Conservation (phyloP, 2,797 vertebrate species). For the Dromococcyx pavoninus region DNA sequence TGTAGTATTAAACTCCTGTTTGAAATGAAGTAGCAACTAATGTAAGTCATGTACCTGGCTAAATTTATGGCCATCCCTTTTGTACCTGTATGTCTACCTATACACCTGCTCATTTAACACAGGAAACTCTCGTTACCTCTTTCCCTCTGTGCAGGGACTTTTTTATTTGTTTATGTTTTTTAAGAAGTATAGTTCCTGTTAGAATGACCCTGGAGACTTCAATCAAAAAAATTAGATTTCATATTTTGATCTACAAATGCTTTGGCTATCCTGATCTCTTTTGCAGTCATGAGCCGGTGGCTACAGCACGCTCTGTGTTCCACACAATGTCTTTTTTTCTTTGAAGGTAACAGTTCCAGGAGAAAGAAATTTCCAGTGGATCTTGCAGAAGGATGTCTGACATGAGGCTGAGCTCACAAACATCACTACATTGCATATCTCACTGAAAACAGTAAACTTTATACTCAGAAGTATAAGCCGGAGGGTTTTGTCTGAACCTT, state of each 20-base stretch:
- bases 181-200: neutral
- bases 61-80: neutral
- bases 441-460: neutral
- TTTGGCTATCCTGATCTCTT: neutral
- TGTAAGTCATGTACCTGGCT: neutral
- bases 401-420: neutral
- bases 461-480: neutral
- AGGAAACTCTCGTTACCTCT: neutral
- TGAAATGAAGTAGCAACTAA: neutral
- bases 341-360: neutral
- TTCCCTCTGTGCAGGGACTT: neutral
- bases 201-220: neutral
- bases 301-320: neutral
- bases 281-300: accelerated
- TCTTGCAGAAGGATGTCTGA: neutral
- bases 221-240: neutral
- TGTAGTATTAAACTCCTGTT: neutral
- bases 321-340: accelerated
- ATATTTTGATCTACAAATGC: neutral
- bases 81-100: neutral
- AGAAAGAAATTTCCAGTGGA: neutral
- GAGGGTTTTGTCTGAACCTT: neutral
- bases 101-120: neutral
- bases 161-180: neutral
- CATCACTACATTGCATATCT: neutral